These are phyloP conservation scores for Villa cingulata DNA, from an alignment of 2,888 invertebrate species.

Conservation along the genomic window DNA sequence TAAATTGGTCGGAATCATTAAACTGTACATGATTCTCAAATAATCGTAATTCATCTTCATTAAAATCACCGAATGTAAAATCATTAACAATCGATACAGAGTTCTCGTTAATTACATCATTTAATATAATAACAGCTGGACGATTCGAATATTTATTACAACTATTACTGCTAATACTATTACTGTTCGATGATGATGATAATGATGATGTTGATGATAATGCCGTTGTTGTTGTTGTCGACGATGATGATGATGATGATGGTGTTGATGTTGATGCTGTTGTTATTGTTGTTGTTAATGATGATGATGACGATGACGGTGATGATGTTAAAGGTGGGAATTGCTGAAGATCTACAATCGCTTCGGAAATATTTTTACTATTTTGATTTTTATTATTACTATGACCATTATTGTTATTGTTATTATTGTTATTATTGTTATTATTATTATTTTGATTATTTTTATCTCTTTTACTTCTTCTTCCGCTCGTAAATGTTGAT, in stretches of 20 bases:
- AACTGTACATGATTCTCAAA: conserved; percentile 13
- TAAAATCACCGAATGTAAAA: conserved; percentile 50
- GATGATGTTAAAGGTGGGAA: neutral
- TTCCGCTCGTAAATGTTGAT: neutral
- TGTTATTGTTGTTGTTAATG: conserved; percentile 4
- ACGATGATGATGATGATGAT: conserved; percentile 5
- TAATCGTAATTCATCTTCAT: conserved; percentile 33
- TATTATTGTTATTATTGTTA: neutral
- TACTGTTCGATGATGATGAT: neutral
- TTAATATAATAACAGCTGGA: conserved; percentile 61
- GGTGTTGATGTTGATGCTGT: neutral
- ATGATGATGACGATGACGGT: conserved; percentile 1
- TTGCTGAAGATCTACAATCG: neutral
- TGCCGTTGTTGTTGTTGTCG: conserved; percentile 12
- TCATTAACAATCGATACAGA: conserved; percentile 46
- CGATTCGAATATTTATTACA: conserved; percentile 27
- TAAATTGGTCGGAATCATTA: conserved; percentile 8
- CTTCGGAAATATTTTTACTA: conserved; percentile 2
- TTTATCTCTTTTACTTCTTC: conserved; percentile 14
- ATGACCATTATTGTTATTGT: neutral
- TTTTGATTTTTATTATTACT: neutral
- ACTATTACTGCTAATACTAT: neutral
- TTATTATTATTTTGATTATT: conserved; percentile 2
- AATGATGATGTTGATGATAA: conserved; percentile 7
- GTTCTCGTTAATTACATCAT: conserved; percentile 37